Evolutionary conservation across 2,888 invertebrate species (phyloP).

Genomic region (Nemotelus nigrinus): DNA sequence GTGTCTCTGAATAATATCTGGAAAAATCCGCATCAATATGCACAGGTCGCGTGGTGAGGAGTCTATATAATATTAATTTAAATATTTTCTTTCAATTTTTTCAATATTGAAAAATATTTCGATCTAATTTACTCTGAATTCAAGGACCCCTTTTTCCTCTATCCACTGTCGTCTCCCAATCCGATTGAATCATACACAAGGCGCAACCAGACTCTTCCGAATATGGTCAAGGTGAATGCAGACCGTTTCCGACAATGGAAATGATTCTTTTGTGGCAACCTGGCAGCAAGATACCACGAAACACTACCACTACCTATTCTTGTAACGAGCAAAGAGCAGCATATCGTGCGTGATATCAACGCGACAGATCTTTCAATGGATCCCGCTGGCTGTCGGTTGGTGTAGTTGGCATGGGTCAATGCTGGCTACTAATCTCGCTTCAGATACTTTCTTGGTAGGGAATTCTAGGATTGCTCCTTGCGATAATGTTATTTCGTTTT

Average conservation of each 20-base stretch:
- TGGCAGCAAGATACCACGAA: conserved; percentile 5
- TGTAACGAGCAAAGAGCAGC: not conserved
- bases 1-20: no score
- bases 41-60: no score
- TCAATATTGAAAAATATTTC: no score
- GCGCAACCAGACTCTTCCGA: not conserved
- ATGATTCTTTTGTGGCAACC: conserved; percentile 19
- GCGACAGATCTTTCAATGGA: conserved; percentile 25
- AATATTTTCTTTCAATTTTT: no score
- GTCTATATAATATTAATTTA: no score
- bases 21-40: no score
- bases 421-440: not conserved
- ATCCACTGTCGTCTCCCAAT: not conserved
- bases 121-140: no score
- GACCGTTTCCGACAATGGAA: conserved; percentile 34
- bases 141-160: not conserved
- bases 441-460: conserved; percentile 10
- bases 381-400: conserved; percentile 17
- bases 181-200: not conserved
- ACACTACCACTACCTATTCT: not conserved
- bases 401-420: conserved; percentile 15
- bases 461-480: conserved; percentile 41
- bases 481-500: conserved; percentile 19
- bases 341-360: conserved; percentile 29
- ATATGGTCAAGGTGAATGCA: conserved; percentile 33